phyloP scores from a whole-genome alignment of 2,888 invertebrate genomes.

The Machimus rusticus region DNA sequence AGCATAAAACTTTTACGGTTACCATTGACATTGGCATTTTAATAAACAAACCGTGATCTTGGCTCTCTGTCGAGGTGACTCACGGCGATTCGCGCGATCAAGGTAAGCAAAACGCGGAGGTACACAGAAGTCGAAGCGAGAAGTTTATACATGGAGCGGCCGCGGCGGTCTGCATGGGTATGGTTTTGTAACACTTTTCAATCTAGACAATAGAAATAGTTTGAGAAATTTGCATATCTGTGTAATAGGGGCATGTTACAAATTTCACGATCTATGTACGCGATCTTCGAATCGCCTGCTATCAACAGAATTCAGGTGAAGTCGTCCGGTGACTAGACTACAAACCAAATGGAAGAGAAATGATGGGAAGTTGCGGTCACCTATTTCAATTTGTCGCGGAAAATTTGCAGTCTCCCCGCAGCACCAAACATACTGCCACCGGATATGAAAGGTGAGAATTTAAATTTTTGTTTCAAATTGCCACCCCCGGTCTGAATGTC shows the following conservation, averaged over 20 bases:
- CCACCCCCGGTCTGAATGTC: neutral
- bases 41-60: slow-evolving; percentile 38
- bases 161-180: neutral
- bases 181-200: slow-evolving; percentile 33
- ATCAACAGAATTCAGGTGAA: slow-evolving; percentile 20
- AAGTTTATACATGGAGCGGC: neutral
- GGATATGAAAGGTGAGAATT: neutral
- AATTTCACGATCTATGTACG: slow-evolving; percentile 6
- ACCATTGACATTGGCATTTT: slow-evolving; percentile 37
- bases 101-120: neutral
- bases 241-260: slow-evolving; percentile 36
- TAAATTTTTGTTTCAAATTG: neutral
- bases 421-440: neutral
- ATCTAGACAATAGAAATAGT: slow-evolving; percentile 37
- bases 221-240: slow-evolving; percentile 34
- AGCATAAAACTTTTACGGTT: slow-evolving; percentile 29
- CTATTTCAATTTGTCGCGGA: neutral
- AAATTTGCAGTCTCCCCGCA: neutral
- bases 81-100: neutral
- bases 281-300: neutral
- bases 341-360: neutral
- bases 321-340: neutral
- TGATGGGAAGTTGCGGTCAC: neutral
- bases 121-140: neutral
- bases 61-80: neutral